A percentile compares a stretch with the other conserved stretches of the same genome.
Conservation (phyloP, 2,113 vertebrate species). For the Spheniscus mendiculus region DNA sequence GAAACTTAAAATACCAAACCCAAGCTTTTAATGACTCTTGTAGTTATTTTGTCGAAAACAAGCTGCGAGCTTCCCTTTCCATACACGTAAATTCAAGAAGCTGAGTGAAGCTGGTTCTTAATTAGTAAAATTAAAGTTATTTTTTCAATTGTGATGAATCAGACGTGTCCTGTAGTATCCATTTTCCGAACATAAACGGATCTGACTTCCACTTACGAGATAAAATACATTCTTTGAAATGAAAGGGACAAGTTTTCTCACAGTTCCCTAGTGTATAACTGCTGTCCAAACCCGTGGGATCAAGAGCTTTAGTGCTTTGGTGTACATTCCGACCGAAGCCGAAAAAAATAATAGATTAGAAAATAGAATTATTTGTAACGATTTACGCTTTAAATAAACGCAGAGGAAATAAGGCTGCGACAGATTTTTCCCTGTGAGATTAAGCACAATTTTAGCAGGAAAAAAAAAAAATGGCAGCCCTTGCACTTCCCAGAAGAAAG, state of each 20-base stretch:
- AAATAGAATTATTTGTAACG: background rate
- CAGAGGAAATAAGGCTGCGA: background rate
- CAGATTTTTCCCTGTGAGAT: background rate
- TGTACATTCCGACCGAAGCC: background rate
- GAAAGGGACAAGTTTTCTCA: background rate
- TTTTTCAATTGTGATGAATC: background rate
- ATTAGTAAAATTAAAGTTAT: background rate
- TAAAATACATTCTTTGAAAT: constrained; percentile 4
- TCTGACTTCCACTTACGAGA: background rate
- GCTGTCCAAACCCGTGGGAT: background rate
- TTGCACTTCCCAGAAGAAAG: background rate
- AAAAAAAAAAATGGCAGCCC: background rate
- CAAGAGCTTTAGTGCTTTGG: background rate
- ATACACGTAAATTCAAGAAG: background rate
- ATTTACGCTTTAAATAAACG: background rate
- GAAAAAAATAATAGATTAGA: background rate
- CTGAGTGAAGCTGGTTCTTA: background rate
- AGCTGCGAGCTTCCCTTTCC: background rate
- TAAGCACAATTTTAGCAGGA: background rate
- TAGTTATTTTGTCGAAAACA: background rate
- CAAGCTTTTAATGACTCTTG: background rate
- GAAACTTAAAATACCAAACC: background rate
- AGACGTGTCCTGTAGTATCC: background rate
- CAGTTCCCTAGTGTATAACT: background rate
- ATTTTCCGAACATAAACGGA: background rate